Conservation (phyloP, 2,888 invertebrate genomes). For the Anoplius nigerrimus region DNA sequence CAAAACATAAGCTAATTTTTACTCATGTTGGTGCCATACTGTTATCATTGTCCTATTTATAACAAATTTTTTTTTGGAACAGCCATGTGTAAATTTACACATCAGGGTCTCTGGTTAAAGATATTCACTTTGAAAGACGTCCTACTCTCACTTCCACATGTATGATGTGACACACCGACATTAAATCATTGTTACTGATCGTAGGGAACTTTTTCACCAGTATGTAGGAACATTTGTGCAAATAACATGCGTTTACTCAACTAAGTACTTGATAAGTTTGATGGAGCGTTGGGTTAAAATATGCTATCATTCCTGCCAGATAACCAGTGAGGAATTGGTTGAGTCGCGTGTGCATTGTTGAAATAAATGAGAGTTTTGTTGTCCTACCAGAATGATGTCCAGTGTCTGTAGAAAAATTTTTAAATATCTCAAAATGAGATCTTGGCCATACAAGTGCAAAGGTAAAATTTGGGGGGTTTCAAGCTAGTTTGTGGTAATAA, state of each 20-base stretch:
- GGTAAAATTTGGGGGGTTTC: constrained; percentile 45
- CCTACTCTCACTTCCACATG: constrained; percentile 4
- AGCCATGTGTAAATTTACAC: no score
- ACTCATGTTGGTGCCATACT: no score
- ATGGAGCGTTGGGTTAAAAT: constrained; percentile 40
- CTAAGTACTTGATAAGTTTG: constrained; percentile 56
- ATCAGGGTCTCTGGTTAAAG: not conserved
- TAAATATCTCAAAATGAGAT: constrained; percentile 53
- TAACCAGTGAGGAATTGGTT: constrained; percentile 36
- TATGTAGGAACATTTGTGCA: constrained; percentile 59
- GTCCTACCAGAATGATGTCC: constrained; percentile 48
- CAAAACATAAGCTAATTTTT: no score
- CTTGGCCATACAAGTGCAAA: constrained; percentile 48
- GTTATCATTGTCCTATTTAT: no score
- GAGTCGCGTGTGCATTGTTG: constrained; percentile 42
- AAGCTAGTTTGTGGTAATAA: constrained; percentile 12
- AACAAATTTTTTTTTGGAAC: no score
- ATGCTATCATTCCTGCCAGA: constrained; percentile 40
- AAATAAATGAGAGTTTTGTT: constrained; percentile 40
- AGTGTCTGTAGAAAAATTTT: constrained; percentile 49
- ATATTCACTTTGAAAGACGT: constrained; percentile 3
- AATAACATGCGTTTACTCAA: constrained; percentile 62
- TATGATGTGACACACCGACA: not conserved
- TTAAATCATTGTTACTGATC: constrained; percentile 23
- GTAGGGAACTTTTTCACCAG: constrained; percentile 22